Conservation (phyloP, 2,113 vertebrate species). For the Aptenodytes patagonicus region DNA sequence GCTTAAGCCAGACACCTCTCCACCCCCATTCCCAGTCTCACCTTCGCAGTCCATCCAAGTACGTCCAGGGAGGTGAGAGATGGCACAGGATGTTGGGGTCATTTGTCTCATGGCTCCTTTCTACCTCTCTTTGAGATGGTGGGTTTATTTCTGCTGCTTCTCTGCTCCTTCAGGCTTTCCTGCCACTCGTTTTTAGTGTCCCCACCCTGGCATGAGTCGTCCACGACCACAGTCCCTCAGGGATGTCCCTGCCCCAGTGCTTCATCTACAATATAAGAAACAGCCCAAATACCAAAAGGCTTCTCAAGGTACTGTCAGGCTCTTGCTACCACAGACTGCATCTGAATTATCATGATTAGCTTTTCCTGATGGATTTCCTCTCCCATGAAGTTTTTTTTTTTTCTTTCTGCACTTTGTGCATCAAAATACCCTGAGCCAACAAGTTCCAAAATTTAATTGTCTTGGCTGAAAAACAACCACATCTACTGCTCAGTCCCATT, state of each 20-base stretch:
- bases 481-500: background rate
- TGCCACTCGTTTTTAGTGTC: background rate
- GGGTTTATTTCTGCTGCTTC: background rate
- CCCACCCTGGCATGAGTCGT: background rate
- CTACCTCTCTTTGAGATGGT: background rate
- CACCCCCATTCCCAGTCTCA: background rate
- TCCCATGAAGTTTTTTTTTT: background rate
- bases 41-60: background rate
- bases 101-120: background rate
- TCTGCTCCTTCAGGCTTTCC: background rate
- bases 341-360: background rate
- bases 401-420: background rate
- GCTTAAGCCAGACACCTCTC: background rate
- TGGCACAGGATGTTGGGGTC: background rate
- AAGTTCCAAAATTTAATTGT: background rate
- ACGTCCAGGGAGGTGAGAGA: background rate
- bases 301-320: background rate
- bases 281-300: background rate
- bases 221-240: background rate
- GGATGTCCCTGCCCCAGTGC: background rate
- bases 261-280: background rate
- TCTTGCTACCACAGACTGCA: background rate
- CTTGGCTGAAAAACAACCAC: background rate
- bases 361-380: background rate
- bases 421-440: background rate